Conservation (phyloP, 2,888 invertebrate species). For the Acleris emargana region DNA sequence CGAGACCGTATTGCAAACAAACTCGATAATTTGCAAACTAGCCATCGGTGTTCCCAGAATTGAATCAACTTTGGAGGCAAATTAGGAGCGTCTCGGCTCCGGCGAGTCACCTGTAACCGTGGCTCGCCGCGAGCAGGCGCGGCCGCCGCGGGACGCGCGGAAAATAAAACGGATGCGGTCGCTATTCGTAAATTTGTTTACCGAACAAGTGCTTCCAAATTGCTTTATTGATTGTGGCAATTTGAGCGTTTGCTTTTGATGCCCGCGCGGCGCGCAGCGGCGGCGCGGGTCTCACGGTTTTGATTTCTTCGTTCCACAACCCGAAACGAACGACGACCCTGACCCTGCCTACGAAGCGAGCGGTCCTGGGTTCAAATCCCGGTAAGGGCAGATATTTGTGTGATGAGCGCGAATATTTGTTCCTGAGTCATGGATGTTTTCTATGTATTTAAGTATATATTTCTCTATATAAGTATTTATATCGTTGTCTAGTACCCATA, state of each 20-base stretch:
- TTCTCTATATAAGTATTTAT: no score
- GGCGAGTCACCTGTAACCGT: not conserved
- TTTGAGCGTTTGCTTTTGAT: constrained; percentile 48
- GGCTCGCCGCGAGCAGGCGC: not conserved
- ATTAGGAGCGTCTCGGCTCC: not conserved
- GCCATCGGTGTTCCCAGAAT: not conserved
- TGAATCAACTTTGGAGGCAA: constrained; percentile 7
- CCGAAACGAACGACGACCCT: no score
- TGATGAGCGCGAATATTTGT: no score
- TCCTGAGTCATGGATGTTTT: no score
- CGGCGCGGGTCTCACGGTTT: not conserved
- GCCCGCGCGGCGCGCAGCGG: not conserved
- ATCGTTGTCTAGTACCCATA: no score
- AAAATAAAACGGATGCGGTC: constrained; percentile 17
- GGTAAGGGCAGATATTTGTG: no score
- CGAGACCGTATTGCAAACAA: not conserved
- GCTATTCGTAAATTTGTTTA: constrained; percentile 20
- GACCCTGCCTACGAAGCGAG: no score
- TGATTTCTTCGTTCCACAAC: not conserved
- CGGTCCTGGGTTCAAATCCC: no score
- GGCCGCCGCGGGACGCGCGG: not conserved
- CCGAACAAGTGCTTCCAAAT: constrained; percentile 24
- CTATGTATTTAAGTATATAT: no score
- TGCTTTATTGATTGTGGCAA: constrained; percentile 22
- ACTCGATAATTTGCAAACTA: not conserved